phyloP scores from a whole-genome alignment of 1,140 invertebrate genomes.

The Polypedilum pembai region DNA sequence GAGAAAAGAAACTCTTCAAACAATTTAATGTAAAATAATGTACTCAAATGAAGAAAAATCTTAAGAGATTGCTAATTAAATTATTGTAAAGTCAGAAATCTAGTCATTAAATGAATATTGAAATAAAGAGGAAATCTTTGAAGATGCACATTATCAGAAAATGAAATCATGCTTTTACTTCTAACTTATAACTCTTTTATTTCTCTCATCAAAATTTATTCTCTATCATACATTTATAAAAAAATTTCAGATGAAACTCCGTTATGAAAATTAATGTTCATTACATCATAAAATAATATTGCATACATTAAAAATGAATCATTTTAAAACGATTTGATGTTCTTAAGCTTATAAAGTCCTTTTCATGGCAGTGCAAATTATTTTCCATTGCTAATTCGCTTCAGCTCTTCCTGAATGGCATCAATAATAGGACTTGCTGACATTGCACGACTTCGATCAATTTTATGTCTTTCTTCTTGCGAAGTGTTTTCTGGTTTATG shows the following conservation, averaged over 20 bases:
- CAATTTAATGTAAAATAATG: neutral
- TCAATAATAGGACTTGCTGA: slow-evolving; percentile 53
- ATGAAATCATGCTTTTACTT: too few species aligned
- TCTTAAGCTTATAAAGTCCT: neutral
- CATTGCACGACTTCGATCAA: slow-evolving; percentile 22
- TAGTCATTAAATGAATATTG: neutral
- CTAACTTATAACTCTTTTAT: neutral
- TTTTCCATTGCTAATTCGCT: slow-evolving; percentile 44
- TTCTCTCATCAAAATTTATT: slow-evolving; percentile 6
- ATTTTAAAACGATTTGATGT: too few species aligned
- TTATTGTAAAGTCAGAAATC: neutral
- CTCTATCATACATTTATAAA: neutral
- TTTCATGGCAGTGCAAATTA: slow-evolving; percentile 16
- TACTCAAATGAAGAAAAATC: neutral
- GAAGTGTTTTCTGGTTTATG: slow-evolving; percentile 46
- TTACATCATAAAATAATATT: neutral
- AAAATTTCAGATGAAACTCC: neutral
- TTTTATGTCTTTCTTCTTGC: slow-evolving; percentile 43
- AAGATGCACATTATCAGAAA: neutral
- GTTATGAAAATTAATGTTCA: neutral
- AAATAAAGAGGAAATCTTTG: neutral
- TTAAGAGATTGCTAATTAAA: neutral
- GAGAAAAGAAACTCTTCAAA: neutral
- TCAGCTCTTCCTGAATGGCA: slow-evolving; percentile 55
- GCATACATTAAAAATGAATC: neutral